A percentile compares a stretch with the other conserved stretches of the same genome.
Evolutionary conservation across 1,140 invertebrate species (phyloP).

Genomic region (Sesamia nonagrioides): DNA sequence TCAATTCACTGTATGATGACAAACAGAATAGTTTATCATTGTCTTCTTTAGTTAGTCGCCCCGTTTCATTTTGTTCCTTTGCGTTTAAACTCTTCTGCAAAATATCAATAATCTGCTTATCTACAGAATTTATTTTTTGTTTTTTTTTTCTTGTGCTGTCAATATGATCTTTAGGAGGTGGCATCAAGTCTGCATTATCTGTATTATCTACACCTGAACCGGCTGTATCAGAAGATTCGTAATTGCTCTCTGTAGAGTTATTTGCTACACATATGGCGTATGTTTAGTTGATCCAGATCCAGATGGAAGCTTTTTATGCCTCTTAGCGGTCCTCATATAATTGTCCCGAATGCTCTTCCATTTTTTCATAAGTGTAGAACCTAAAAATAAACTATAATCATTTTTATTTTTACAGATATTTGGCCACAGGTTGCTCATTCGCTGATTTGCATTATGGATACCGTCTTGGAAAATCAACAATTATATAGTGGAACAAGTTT

Average conservation of each 20-base stretch:
- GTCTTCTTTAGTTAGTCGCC: slow-evolving; percentile 8
- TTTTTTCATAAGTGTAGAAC: background rate
- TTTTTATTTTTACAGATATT: too few relatives aligned
- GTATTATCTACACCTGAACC: background rate
- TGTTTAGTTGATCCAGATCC: slow-evolving; percentile 9
- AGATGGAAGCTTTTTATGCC: slow-evolving; percentile 11
- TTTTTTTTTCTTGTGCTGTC: too few relatives aligned
- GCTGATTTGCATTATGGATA: too few relatives aligned
- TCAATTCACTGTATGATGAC: slow-evolving; percentile 2
- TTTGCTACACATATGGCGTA: too few relatives aligned
- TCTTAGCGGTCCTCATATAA: background rate
- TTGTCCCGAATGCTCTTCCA: background rate
- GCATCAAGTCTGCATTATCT: slow-evolving; percentile 2
- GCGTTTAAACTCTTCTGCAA: background rate
- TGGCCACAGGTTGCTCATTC: too few relatives aligned
- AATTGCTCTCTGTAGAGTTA: too few relatives aligned
- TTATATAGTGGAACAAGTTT: too few relatives aligned
- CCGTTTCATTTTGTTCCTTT: slow-evolving; percentile 2
- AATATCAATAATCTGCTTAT: slow-evolving; percentile 15
- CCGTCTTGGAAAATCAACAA: too few relatives aligned
- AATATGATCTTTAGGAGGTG: slow-evolving; percentile 7
- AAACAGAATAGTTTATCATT: slow-evolving; percentile 35
- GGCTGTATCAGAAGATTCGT: too few relatives aligned
- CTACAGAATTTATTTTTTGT: too few relatives aligned
- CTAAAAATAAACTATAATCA: background rate